phyloP scores from a whole-genome alignment of 2,888 invertebrate species.

The Agonopterix subpropinquella region DNA sequence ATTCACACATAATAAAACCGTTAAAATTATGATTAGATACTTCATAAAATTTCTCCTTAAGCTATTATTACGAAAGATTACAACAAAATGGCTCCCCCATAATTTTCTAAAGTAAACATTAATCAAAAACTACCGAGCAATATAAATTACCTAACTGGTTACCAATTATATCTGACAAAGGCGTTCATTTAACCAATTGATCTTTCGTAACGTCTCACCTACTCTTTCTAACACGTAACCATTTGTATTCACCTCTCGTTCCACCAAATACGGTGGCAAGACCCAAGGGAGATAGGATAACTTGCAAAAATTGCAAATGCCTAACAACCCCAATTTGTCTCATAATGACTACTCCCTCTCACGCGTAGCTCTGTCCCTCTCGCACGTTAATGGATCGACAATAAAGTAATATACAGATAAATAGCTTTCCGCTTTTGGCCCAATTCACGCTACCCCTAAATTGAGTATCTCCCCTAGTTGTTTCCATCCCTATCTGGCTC shows the following conservation, averaged over 20 bases:
- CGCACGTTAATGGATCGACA: conserved; percentile 66
- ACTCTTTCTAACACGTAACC: conserved; percentile 22
- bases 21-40: conserved; percentile 11
- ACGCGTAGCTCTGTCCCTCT: conserved; percentile 35
- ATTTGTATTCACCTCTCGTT: conserved; percentile 11
- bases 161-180: conserved; percentile 50
- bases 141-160: conserved; percentile 35
- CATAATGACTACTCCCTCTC: conserved; percentile 13
- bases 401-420: conserved; percentile 74
- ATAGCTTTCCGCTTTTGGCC: conserved; percentile 69
- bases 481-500: conserved; percentile 32
- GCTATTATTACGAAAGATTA: conserved; percentile 17
- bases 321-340: conserved; percentile 53
- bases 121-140: conserved; percentile 36
- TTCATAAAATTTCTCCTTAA: conserved; percentile 1
- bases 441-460: conserved; percentile 68
- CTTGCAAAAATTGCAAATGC: conserved; percentile 36
- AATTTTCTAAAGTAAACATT: conserved; percentile 48
- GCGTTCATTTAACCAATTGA: conserved; percentile 45
- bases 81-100: conserved; percentile 34
- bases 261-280: conserved; percentile 13
- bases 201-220: conserved; percentile 28
- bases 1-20: conserved; percentile 2
- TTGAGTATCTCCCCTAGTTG: conserved; percentile 60
- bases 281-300: conserved; percentile 13